Percentiles rank a stretch among this genome's conserved stretches.
Conservation (phyloP, 2,113 vertebrate genomes). For the Bufo bufo region DNA sequence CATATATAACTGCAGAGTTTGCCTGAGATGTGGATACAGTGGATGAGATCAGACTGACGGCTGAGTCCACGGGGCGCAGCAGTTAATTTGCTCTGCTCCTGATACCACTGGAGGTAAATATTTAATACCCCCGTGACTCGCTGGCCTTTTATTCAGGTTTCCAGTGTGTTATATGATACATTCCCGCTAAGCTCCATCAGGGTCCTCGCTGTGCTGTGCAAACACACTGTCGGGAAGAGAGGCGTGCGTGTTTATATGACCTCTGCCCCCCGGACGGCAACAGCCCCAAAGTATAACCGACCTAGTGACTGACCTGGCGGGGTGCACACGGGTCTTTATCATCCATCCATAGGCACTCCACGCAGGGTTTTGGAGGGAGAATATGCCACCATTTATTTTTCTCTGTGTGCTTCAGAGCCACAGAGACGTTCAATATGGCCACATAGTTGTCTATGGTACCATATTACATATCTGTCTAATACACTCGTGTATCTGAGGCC, state of each 20-base stretch:
- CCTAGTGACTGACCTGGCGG: no score
- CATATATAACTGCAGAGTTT: neutral
- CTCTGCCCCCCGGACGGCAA: neutral
- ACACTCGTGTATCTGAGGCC: no score
- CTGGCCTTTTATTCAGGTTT: conserved; percentile 47
- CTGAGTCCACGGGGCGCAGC: neutral
- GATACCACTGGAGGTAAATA: conserved; percentile 36
- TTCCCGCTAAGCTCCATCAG: neutral
- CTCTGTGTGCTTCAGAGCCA: neutral
- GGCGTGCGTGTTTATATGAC: neutral
- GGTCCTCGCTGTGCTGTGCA: neutral
- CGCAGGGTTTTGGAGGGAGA: no score
- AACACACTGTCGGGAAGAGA: neutral
- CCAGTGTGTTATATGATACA: conserved; percentile 35
- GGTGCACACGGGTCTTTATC: no score
- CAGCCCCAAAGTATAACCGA: neutral
- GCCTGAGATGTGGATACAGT: conserved; percentile 18
- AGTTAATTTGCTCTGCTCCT: conserved; percentile 29
- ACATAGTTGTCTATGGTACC: no score
- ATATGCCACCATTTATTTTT: no score
- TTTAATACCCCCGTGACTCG: conserved; percentile 34
- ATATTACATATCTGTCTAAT: neutral
- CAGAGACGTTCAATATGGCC: neutral
- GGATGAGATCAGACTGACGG: conserved; percentile 25
- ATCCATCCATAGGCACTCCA: no score